Evolutionary conservation across 1,140 invertebrate genomes (phyloP).

Genomic region (Camponotus floridanus): DNA sequence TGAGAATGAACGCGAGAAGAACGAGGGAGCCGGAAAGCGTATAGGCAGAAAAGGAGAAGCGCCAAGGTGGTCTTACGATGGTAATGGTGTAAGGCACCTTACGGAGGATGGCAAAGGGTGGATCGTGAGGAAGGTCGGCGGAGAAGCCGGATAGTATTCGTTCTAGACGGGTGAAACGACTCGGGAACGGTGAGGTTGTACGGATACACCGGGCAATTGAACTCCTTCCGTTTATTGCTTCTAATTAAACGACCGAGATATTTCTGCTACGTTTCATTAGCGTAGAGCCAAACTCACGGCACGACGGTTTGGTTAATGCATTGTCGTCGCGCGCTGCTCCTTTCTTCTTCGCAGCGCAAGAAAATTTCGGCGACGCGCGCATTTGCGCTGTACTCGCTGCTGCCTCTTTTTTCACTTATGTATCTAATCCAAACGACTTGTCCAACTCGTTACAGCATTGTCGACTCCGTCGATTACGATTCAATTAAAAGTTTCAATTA

Average conservation of each 20-base stretch:
- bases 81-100: slow-evolving; percentile 54
- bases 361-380: slow-evolving; percentile 40
- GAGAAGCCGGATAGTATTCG: slow-evolving; percentile 68
- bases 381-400: background rate
- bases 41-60: slow-evolving; percentile 59
- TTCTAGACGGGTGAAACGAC: slow-evolving; percentile 77
- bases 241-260: slow-evolving; percentile 86
- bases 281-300: slow-evolving; percentile 77
- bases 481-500: slow-evolving; percentile 43
- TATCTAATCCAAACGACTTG: slow-evolving; percentile 16
- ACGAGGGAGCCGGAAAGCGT: slow-evolving; percentile 50
- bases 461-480: background rate
- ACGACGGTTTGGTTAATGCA: slow-evolving; percentile 77
- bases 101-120: slow-evolving; percentile 38
- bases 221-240: slow-evolving; percentile 85
- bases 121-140: slow-evolving; percentile 62
- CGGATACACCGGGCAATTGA: slow-evolving; percentile 83
- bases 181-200: slow-evolving; percentile 73
- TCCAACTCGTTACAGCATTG: slow-evolving; percentile 25
- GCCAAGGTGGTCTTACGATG: slow-evolving; percentile 52
- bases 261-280: slow-evolving; percentile 86
- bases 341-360: slow-evolving; percentile 37
- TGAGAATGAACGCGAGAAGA: background rate
- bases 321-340: slow-evolving; percentile 63
- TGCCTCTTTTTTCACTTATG: slow-evolving; percentile 37